Evolutionary conservation across 2,113 vertebrate genomes (phyloP).

Genomic region (Grallaria varia): DNA sequence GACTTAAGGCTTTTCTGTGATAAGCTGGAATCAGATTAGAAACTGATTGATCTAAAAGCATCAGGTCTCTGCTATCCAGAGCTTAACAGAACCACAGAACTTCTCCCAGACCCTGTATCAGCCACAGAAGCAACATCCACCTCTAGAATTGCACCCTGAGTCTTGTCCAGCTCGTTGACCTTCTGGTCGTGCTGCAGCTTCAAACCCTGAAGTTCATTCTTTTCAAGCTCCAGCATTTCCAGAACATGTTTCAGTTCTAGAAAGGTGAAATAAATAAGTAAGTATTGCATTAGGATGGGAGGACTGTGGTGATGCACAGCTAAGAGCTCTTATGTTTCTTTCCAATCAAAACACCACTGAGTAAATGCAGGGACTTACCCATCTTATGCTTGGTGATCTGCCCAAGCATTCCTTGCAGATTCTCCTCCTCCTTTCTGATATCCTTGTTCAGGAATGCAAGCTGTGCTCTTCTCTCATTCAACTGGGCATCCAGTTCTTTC

Average conservation of each 20-base stretch:
- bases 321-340: neutral
- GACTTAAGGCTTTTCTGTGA: neutral
- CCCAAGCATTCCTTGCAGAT: slow-evolving; percentile 67
- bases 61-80: neutral
- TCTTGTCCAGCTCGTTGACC: slow-evolving; percentile 75
- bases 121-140: slow-evolving; percentile 51
- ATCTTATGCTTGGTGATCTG: slow-evolving; percentile 76
- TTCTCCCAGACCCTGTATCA: neutral
- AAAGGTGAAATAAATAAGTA: neutral
- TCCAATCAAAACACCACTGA: neutral
- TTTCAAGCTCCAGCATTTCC: slow-evolving; percentile 80
- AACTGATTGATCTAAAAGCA: neutral
- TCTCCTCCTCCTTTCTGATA: slow-evolving; percentile 72
- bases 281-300: neutral
- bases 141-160: slow-evolving; percentile 70
- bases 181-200: slow-evolving; percentile 77
- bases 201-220: slow-evolving; percentile 70
- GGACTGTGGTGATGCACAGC: neutral
- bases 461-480: slow-evolving; percentile 76
- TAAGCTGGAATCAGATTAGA: neutral
- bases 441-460: slow-evolving; percentile 74
- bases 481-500: slow-evolving; percentile 77
- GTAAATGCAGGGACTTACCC: neutral
- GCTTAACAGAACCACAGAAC: neutral
- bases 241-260: slow-evolving; percentile 81